Percentiles rank a stretch among this genome's conserved stretches.
Evolutionary conservation across 1,140 invertebrate species (phyloP).

Genomic region (Trichogramma pretiosum): DNA sequence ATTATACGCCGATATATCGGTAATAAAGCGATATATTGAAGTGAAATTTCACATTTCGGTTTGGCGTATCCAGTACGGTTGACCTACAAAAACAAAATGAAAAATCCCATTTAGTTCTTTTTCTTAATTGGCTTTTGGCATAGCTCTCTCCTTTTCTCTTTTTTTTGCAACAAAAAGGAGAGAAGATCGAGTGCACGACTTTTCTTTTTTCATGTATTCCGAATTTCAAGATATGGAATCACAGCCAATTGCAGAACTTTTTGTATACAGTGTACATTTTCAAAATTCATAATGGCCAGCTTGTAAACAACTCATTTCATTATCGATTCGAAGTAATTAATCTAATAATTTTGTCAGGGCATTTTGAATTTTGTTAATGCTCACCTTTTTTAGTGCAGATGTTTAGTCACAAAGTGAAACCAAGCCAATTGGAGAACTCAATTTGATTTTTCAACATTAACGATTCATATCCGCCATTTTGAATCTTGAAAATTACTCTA

Average conservation of each 20-base stretch:
- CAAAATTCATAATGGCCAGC: constrained; percentile 13
- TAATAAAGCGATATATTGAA: no score
- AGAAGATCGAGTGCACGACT: background rate
- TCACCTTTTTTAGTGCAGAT: background rate
- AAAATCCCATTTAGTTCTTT: background rate
- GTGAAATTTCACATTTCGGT: constrained; percentile 11
- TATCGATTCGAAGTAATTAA: no score
- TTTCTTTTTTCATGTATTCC: background rate
- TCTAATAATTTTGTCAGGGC: no score
- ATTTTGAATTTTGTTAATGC: constrained; percentile 16
- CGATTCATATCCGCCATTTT: constrained; percentile 3
- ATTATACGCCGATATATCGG: no score
- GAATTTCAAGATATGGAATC: background rate
- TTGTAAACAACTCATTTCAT: no score
- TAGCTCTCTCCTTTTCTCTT: no score
- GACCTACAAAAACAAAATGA: background rate
- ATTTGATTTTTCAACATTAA: background rate
- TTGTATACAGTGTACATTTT: no score
- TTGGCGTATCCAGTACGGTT: constrained; percentile 15
- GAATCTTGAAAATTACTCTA: no score
- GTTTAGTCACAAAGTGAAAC: no score
- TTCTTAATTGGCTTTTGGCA: background rate
- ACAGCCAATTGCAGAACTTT: no score
- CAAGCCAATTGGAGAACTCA: no score
- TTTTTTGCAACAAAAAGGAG: constrained; percentile 7